These are phyloP conservation scores for Panurus biarmicus DNA, from an alignment of 2,113 vertebrate species.

Conservation along the genomic window DNA sequence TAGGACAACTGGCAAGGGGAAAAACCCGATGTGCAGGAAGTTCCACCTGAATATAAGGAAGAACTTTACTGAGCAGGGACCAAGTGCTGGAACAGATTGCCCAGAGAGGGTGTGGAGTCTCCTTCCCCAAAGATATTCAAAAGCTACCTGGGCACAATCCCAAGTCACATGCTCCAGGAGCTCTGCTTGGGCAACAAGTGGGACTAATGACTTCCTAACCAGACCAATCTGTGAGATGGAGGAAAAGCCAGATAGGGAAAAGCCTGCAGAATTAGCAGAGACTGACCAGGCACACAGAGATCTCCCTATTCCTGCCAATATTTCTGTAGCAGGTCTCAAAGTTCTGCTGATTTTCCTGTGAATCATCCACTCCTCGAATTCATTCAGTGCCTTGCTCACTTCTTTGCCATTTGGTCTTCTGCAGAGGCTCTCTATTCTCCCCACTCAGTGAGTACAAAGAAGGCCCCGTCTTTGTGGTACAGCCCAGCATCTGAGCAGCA, in stretches of 20 bases:
- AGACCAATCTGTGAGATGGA: neutral
- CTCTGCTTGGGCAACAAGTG: neutral
- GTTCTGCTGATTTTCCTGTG: neutral
- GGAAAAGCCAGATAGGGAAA: neutral
- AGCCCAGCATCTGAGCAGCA: neutral
- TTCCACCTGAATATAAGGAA: neutral
- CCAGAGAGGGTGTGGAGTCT: neutral
- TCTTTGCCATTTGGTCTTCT: rapidly evolving
- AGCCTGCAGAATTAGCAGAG: neutral
- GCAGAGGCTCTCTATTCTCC: neutral
- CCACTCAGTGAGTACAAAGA: neutral
- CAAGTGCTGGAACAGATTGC: neutral
- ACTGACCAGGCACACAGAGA: rapidly evolving
- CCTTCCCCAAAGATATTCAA: neutral
- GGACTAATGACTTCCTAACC: neutral
- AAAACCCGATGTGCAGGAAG: neutral
- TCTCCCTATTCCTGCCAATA: neutral
- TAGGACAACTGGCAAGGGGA: neutral
- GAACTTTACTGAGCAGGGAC: neutral
- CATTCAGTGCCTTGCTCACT: rapidly evolving
- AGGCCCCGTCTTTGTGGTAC: neutral
- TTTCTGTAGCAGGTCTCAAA: neutral
- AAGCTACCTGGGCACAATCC: neutral
- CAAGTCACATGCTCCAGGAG: neutral
- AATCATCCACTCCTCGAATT: neutral